These are phyloP conservation scores for Drosophila putrida DNA, from an alignment of 2,888 invertebrate species.

Conservation along the genomic window DNA sequence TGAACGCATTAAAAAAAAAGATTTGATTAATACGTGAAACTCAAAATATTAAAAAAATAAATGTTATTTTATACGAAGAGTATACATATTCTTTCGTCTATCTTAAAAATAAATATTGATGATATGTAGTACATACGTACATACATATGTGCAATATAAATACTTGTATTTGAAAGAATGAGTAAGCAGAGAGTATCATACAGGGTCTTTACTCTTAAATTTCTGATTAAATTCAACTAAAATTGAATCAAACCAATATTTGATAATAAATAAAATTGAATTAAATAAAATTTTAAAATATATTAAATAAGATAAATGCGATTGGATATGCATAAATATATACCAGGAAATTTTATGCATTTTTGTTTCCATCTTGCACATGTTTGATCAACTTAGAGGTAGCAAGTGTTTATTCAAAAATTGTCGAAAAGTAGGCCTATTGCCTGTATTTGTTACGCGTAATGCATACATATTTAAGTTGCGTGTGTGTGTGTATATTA, in stretches of 20 bases:
- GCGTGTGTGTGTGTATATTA: constrained; percentile 29
- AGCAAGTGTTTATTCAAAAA: constrained; percentile 28
- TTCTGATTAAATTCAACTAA: not conserved
- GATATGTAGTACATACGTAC: too few relatives aligned
- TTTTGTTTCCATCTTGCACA: not conserved
- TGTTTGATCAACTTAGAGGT: not conserved
- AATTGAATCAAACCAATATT: not conserved
- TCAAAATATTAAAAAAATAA: not conserved
- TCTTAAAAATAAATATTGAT: too few relatives aligned
- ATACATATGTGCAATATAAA: too few relatives aligned
- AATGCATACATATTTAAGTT: constrained; percentile 30
- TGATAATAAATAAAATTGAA: not conserved
- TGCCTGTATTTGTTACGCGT: constrained; percentile 47
- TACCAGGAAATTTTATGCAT: not conserved
- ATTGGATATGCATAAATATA: not conserved
- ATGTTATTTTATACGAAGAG: too few relatives aligned
- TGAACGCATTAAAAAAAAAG: not conserved
- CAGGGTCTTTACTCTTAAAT: not conserved
- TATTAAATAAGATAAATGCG: too few relatives aligned
- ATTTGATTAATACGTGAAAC: not conserved
- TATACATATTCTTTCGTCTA: too few relatives aligned
- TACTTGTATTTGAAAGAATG: not conserved
- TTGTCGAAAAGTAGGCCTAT: constrained; percentile 10
- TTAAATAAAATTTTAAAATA: not conserved
- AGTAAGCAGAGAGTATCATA: not conserved